phyloP scores from a whole-genome alignment of 2,797 vertebrate species.

The Adrianichthys oophorus region DNA sequence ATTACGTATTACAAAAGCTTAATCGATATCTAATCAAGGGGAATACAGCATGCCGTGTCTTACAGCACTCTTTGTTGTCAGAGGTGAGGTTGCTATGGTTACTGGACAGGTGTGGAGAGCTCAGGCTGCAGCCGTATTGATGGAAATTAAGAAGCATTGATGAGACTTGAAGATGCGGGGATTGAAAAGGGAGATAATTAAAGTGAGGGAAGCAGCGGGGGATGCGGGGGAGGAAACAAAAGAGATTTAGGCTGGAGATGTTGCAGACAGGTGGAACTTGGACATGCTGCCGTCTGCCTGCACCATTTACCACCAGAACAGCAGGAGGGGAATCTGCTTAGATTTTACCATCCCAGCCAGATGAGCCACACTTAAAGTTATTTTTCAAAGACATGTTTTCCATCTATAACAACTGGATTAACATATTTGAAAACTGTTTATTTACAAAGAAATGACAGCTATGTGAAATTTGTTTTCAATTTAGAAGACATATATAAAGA shows the following conservation, averaged over 20 bases:
- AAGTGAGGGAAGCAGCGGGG: conserved; percentile 55
- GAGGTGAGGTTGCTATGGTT: conserved; percentile 79
- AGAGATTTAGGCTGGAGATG: conserved; percentile 47
- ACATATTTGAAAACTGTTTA: too few species aligned
- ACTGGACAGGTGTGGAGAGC: conserved; percentile 77
- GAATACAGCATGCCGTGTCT: conserved; percentile 76
- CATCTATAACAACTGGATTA: too few species aligned
- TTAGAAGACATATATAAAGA: too few species aligned
- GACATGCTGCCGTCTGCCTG: conserved; percentile 14
- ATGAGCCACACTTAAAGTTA: not conserved
- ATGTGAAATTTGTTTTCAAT: too few species aligned
- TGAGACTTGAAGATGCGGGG: conserved; percentile 74
- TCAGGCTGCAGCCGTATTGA: conserved; percentile 75
- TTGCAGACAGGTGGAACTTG: conserved; percentile 43
- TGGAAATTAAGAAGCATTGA: conserved; percentile 80
- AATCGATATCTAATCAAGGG: conserved; percentile 86
- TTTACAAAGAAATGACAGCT: too few species aligned
- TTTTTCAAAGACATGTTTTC: too few species aligned
- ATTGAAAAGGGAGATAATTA: conserved; percentile 76
- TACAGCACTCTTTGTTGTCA: conserved; percentile 81
- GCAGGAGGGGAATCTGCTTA: conserved; percentile 1
- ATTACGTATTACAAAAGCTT: conserved; percentile 85
- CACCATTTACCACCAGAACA: conserved; percentile 8
- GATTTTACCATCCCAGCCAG: not conserved
- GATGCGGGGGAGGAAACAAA: conserved; percentile 31